A percentile compares a stretch with the other conserved stretches of the same genome.
Evolutionary conservation across 2,113 vertebrate species (phyloP).

Genomic region (Steatornis caripensis): DNA sequence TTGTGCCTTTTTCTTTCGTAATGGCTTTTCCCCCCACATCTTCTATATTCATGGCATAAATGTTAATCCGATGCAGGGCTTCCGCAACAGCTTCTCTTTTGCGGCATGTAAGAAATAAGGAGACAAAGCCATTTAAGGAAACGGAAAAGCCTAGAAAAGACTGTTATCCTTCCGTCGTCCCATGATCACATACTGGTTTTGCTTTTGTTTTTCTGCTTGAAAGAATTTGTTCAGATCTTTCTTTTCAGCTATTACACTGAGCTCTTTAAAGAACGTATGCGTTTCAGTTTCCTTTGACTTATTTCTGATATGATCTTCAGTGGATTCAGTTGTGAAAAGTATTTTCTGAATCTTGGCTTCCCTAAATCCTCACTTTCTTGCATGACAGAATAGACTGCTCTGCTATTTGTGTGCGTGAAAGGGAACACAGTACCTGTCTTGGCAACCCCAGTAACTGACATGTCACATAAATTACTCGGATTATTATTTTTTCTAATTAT

Average conservation of each 20-base stretch:
- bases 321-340: background rate
- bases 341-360: background rate
- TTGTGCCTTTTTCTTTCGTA: background rate
- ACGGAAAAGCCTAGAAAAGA: background rate
- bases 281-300: background rate
- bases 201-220: background rate
- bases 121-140: background rate
- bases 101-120: background rate
- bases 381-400: background rate
- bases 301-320: background rate
- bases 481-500: background rate
- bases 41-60: background rate
- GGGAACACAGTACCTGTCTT: background rate
- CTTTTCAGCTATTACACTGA: background rate
- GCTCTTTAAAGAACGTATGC: background rate
- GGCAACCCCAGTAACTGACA: background rate
- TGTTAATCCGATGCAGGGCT: background rate
- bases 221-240: background rate
- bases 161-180: background rate
- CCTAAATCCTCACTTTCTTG: background rate
- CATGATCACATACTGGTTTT: background rate
- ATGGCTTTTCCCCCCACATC: background rate
- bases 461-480: background rate
- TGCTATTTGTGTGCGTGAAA: background rate
- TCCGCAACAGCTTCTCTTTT: background rate